Evolutionary conservation across 2,888 invertebrate genomes (phyloP), one percentile per base, ranked within the genome.

Genomic region (Phengaris arion): DNA sequence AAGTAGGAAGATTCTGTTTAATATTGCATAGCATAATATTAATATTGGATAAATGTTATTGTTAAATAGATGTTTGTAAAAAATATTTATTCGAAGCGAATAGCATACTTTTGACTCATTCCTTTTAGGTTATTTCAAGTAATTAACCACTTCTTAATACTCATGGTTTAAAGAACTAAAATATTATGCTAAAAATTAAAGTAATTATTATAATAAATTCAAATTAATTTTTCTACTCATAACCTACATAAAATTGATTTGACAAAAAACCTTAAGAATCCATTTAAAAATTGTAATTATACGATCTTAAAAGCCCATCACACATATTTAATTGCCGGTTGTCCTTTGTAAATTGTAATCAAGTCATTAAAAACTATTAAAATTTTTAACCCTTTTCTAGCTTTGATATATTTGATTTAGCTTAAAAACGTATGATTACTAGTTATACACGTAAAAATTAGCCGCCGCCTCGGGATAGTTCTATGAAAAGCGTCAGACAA

Each of bases 301-400:
- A 82, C 77, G 79, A 77, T 81, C 81, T 81, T 81, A 82, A 83
- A 85, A 85, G 84, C 85, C 85, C 85, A 83, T 80, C 80, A 81
- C 84, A 87, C 81, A 84, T 81, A 80, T 85, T 90, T 93, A 93
- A 93, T 93, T 90, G 87, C 81, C 80, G 85, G 89, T 89, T 93
- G 92, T 91, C 91, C 85, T 84, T 84, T 84, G 84, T 85, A 84
- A 87, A 85, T 88, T 85, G 87, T 87, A 88, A 87, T 84, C 82
- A 80, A 84, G 87, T 88, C 89, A 92, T 93, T 93, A 91, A 89
- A 92, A 91, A 87, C 90, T 88, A 92, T 93, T 92, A 92, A 86
- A 86, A 87, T 87, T 86, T 89, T 86, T 89, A 84, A 88, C 87
- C 86, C 83, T 82, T 82, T 85, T 85, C 86, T 54, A 57, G 46